phyloP scores from a whole-genome alignment of 2,113 vertebrate species.

The Grus americana region DNA sequence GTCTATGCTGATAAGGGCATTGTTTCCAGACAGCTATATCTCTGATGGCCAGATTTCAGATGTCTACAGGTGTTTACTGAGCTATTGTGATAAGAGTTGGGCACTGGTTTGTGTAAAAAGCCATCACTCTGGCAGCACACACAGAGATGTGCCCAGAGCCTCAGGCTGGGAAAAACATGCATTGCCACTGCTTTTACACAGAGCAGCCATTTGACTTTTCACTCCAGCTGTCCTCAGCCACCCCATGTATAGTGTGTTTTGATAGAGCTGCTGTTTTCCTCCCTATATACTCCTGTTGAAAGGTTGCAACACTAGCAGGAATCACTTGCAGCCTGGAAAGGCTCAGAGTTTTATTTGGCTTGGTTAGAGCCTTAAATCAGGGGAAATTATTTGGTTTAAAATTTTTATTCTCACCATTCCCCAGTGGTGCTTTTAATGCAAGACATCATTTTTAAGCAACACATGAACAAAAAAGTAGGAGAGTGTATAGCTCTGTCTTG shows the following conservation, averaged over 20 bases:
- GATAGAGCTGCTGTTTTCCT: neutral
- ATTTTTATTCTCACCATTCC: neutral
- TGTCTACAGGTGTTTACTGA: slow-evolving; percentile 36
- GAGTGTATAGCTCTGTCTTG: neutral
- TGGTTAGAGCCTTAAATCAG: neutral
- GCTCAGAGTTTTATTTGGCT: neutral
- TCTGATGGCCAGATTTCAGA: slow-evolving; percentile 30
- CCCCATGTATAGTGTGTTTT: neutral
- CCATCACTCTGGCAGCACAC: neutral
- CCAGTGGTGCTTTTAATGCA: neutral
- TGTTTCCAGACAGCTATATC: slow-evolving; percentile 51
- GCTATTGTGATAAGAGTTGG: neutral
- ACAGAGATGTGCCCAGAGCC: neutral
- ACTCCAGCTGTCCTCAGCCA: neutral
- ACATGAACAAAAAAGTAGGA: neutral
- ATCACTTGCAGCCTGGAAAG: neutral
- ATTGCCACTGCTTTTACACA: neutral
- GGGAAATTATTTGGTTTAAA: neutral
- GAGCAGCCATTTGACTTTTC: neutral
- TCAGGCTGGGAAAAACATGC: neutral
- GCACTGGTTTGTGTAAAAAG: neutral
- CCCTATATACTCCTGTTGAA: neutral
- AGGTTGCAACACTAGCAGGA: neutral
- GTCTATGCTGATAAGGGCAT: slow-evolving; percentile 64
- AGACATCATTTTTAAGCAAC: neutral